phyloP scores from a whole-genome alignment of 2,888 invertebrate genomes.

The Chrysopilus asiliformis region DNA sequence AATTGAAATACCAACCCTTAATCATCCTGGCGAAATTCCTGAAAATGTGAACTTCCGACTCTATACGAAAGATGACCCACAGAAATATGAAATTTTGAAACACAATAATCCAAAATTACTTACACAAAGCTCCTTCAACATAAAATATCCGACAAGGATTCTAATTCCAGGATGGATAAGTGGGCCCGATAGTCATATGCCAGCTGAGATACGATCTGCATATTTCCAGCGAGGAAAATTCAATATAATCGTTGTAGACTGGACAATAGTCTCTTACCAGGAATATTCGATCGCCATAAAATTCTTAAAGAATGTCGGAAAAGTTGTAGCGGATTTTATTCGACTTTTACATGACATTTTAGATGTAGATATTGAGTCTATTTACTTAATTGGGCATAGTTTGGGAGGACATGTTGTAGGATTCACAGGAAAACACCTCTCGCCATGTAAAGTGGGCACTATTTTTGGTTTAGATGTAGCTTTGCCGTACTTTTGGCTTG shows the following conservation, averaged over 20 bases:
- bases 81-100: too few relatives aligned
- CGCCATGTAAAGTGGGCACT: slow-evolving; percentile 23
- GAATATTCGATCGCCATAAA: not conserved
- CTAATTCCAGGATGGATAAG: too few relatives aligned
- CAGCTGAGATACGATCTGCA: too few relatives aligned
- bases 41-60: too few relatives aligned
- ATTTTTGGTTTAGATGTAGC: slow-evolving; percentile 35
- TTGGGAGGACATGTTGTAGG: slow-evolving; percentile 33
- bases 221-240: too few relatives aligned
- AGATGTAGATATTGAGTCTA: not conserved
- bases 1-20: too few relatives aligned
- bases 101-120: too few relatives aligned
- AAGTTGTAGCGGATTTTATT: not conserved
- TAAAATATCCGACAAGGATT: too few relatives aligned
- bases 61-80: too few relatives aligned
- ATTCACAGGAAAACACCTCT: slow-evolving; percentile 24
- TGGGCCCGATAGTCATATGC: too few relatives aligned
- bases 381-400: slow-evolving; percentile 31
- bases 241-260: not conserved
- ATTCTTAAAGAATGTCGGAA: not conserved
- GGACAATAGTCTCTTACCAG: not conserved
- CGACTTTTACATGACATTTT: not conserved
- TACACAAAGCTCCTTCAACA: too few relatives aligned
- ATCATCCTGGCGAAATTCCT: too few relatives aligned
- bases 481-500: slow-evolving; percentile 24